Conservation (phyloP, 1,140 invertebrate species). For the Lucilia cuprina region DNA sequence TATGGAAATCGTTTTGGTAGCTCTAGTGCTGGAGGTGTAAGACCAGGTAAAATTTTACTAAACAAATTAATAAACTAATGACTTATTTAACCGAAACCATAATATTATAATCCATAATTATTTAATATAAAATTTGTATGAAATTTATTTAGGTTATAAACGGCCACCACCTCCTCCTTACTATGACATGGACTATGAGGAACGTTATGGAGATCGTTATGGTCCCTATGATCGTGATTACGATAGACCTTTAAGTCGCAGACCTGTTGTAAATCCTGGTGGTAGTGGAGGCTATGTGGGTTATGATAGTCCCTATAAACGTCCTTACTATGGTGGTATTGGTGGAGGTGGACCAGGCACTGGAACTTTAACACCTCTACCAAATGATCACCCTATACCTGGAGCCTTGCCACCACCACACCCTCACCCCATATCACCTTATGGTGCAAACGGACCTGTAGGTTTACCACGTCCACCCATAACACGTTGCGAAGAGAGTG, state of each 20-base stretch:
- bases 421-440: constrained; percentile 49
- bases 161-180: constrained; percentile 52
- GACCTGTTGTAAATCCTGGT: constrained; percentile 55
- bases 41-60: constrained; percentile 52
- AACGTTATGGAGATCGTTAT: constrained; percentile 50
- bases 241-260: constrained; percentile 55
- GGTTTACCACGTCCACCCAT: constrained; percentile 54
- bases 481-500: constrained; percentile 76
- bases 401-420: constrained; percentile 49
- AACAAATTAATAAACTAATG: constrained; percentile 34
- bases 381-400: constrained; percentile 54
- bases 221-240: constrained; percentile 56
- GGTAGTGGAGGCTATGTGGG: constrained; percentile 56
- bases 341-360: constrained; percentile 39
- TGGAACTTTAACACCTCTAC: constrained; percentile 39
- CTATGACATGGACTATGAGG: constrained; percentile 59
- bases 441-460: constrained; percentile 42
- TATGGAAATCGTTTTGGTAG: constrained; percentile 58
- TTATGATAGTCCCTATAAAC: constrained; percentile 52
- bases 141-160: constrained; percentile 48
- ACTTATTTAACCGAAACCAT: too few relatives aligned
- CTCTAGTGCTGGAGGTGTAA: constrained; percentile 42
- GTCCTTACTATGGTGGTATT: constrained; percentile 34
- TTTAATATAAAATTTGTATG: constrained; percentile 1
- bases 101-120: not conserved